Base-by-base conservation (phyloP, 2,888 invertebrate genomes). In the Leptogaster cylindrica region DNA sequence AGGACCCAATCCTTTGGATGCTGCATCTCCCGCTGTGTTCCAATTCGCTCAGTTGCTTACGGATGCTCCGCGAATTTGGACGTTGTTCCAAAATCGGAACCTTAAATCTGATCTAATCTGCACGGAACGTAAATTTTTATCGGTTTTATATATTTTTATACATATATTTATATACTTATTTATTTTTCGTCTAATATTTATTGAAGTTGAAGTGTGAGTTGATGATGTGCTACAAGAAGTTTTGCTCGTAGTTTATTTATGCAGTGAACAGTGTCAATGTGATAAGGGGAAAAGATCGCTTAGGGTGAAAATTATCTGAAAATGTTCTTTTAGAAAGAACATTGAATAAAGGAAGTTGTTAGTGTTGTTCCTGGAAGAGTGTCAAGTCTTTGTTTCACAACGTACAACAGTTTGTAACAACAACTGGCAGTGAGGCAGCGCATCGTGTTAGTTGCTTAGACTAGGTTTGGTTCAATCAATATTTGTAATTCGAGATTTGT, bases 1-100 rank as follows among this genome's bases (percentile, higher is more conserved):
- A 41, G 41, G 41, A 41, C 3, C 10, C 14, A 10, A 41, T 16
- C 2, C 16, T 7, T 18, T 5, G 41, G 1, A 36, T 14, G n/a
- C 1, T 36, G 14, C 18, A 41, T 41, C 16, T 7, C 10, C 18
- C 10, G 20, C 10, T 41, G 41, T 18, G 16, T n/a, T 16, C 14
- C 14, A 14, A 20, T 55, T 36, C 36, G 55, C 31, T 55, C 31
- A 55, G 55, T 55, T 55, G 36, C 55, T 55, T 39, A 55, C 55
- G 55, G 55, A 55, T 55, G 39, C 39, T 55, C 55, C 55, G 55
- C 36, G 55, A 36, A 12, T 14, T 36, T 18, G 55, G 55, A 55
- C 55, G 55, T 20, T 12, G 23, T 23, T 23, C 36, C 23, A 3
- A 36, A 36, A 55, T 55, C 31, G 1, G 36, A 25, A n/a, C n/a